Conservation (phyloP, 2,797 vertebrate genomes). For the Macropodus opercularis region DNA sequence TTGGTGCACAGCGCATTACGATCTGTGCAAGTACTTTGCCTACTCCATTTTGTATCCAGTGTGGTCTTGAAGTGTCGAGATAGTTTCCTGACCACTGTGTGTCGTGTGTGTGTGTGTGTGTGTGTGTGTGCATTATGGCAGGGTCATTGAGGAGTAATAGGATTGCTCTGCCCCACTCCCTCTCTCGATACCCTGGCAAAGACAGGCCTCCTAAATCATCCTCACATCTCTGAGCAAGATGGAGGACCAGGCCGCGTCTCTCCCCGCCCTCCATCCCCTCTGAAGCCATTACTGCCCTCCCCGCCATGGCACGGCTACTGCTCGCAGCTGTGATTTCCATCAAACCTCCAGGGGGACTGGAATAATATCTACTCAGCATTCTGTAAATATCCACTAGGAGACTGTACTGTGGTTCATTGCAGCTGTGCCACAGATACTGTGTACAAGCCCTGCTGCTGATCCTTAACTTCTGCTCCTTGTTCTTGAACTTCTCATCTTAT, state of each 20-base stretch:
- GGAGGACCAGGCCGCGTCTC: conserved; percentile 59
- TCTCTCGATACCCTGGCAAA: conserved; percentile 58
- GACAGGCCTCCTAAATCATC: conserved; percentile 77
- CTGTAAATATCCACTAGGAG: conserved; percentile 66
- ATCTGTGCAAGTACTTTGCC: neutral
- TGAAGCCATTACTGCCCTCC: conserved; percentile 34
- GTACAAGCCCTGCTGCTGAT: conserved; percentile 31
- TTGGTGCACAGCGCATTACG: neutral
- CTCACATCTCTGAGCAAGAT: conserved; percentile 73
- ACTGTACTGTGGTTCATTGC: conserved; percentile 41
- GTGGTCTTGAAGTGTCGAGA: conserved; percentile 38
- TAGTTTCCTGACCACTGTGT: conserved; percentile 24
- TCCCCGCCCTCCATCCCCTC: conserved; percentile 44
- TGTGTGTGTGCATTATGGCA: conserved; percentile 31
- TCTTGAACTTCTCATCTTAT: conserved; percentile 47
- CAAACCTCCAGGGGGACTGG: conserved; percentile 51
- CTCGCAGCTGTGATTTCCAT: conserved; percentile 51
- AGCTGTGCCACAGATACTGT: conserved; percentile 41
- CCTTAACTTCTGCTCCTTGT: conserved; percentile 38
- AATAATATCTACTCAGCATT: conserved; percentile 73
- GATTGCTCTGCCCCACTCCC: conserved; percentile 67
- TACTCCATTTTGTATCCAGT: conserved; percentile 31
- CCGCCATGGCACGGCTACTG: conserved; percentile 30
- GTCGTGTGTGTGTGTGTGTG: conserved; percentile 18
- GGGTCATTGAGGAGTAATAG: conserved; percentile 76